Evolutionary conservation across 92 coral and sea anemone species (phyloP), one percentile per base, ranked within the genome.

Genomic region (Blastomussa wellsi): DNA sequence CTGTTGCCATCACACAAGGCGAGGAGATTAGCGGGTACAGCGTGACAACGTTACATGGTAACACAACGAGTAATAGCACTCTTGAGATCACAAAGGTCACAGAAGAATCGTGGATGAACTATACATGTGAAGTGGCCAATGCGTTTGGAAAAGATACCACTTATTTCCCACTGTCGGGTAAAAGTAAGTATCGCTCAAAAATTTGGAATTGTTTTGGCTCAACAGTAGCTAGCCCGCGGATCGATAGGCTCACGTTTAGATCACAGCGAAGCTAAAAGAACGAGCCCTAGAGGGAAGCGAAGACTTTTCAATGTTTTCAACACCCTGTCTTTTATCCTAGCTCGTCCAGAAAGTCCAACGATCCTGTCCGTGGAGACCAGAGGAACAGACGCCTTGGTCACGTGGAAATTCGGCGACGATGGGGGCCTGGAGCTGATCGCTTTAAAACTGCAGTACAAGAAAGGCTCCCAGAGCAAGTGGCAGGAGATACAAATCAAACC

Each of bases 391-490:
- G 95, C 95, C 1, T 81, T 83, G 72, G 90, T 96, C 22, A 81
- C 37, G 67, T 96, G 98, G 98, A 83, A 80, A 77, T 89, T 90
- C 49, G 87, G 91, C 35, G 92, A 96, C 78, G 80, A 96, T 29
- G 98, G 98, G 16, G 98, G 98, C 26, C 87, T 86, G 84, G 69
- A 89, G 37, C 88, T 94, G n/a, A 80, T 42, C 38, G 90, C 95
- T 3, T 87, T 96, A 44, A 90, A 91, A n/a, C 92, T 96, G 19
- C 95, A 96, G 72, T 94, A 96, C 74, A 81, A 90, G 49, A 82
- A 80, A 19, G 75, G 72, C 38, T 85, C 88, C 24, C 82, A 69
- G 7, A 74, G 53, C 28, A 20, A 75, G 20, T 96, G 98, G 98
- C 87, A 85, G 59, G 78, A 83, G 24, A 86, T 92, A 19, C 91